phyloP scores from a whole-genome alignment of 2,113 vertebrate genomes.

The Sylvietta virens region DNA sequence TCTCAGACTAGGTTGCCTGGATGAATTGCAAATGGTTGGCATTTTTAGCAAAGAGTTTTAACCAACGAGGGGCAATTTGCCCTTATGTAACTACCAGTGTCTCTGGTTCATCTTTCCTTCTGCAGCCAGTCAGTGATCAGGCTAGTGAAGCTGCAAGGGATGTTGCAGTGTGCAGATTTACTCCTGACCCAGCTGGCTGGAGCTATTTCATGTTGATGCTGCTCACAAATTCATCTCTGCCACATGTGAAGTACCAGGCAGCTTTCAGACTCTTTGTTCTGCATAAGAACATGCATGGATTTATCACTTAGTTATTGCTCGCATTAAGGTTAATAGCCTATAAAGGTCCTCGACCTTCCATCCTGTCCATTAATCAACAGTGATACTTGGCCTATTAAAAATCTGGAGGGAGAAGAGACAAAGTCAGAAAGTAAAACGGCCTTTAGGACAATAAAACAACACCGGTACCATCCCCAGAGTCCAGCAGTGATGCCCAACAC shows the following conservation, averaged over 20 bases:
- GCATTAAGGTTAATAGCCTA: background rate
- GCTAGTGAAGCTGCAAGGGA: background rate
- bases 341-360: background rate
- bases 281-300: background rate
- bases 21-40: background rate
- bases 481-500: background rate
- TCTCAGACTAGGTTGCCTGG: background rate
- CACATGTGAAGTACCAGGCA: background rate
- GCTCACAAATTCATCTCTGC: background rate
- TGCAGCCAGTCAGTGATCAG: background rate
- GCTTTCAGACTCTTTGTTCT: background rate
- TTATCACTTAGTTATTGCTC: background rate
- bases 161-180: background rate
- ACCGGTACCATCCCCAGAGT: background rate
- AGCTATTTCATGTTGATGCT: background rate
- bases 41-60: background rate
- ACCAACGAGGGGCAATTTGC: background rate
- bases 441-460: background rate
- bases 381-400: background rate
- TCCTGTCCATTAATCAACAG: background rate
- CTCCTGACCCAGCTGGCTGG: background rate
- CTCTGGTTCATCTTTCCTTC: background rate
- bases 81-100: background rate
- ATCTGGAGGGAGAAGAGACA: background rate
- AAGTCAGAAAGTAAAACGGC: background rate